phyloP scores from a whole-genome alignment of 2,113 vertebrate genomes.

The Ondatra zibethicus region DNA sequence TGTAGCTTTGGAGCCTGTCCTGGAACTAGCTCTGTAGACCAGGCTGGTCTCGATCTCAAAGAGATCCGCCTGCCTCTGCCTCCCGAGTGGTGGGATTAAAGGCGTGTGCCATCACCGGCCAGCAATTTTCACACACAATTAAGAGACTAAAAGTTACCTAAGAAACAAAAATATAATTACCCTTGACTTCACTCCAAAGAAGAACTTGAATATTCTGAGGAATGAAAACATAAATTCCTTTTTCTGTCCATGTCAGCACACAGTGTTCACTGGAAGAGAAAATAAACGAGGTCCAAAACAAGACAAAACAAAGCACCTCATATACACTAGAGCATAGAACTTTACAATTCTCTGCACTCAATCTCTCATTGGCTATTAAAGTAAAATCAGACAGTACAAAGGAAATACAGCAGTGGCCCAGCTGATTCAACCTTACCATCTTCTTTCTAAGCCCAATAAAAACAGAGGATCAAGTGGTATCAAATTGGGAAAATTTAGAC shows the following conservation, averaged over 20 bases:
- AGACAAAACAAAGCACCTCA: neutral
- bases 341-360: constrained; percentile 45
- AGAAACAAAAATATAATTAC: constrained; percentile 79
- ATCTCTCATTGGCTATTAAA: neutral
- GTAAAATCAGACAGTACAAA: neutral
- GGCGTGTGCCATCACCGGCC: too few relatives aligned
- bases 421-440: neutral
- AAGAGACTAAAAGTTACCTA: constrained; percentile 40
- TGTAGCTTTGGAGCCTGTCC: too few relatives aligned
- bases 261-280: constrained; percentile 92
- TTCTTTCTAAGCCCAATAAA: neutral
- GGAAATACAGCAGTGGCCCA: neutral
- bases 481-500: constrained; percentile 20
- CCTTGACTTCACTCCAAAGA: constrained; percentile 97
- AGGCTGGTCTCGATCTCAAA: too few relatives aligned
- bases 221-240: constrained; percentile 95
- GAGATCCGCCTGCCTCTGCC: too few relatives aligned
- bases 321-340: neutral
- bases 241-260: constrained; percentile 96
- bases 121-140: constrained; percentile 40
- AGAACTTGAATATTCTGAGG: constrained; percentile 96
- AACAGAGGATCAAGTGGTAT: neutral
- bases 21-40: too few relatives aligned
- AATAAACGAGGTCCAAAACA: constrained; percentile 28
- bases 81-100: too few relatives aligned